Percentiles rank a stretch among this genome's conserved stretches.
Evolutionary conservation across 2,888 invertebrate species (phyloP).

Genomic region (Coelogynopora nodosa): DNA sequence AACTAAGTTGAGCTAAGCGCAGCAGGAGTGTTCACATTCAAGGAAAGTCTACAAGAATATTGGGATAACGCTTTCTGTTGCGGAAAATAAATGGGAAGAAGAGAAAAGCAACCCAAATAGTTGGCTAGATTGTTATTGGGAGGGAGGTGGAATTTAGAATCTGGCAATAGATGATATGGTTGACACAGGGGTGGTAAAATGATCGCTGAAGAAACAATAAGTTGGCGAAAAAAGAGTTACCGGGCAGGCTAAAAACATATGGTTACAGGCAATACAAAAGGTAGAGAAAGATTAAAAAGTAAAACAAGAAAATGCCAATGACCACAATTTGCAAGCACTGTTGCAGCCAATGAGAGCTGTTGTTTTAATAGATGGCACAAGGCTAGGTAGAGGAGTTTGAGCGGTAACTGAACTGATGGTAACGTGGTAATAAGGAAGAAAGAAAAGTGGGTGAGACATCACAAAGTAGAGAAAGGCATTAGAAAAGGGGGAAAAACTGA

Average conservation of each 20-base stretch:
- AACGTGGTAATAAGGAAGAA: background rate
- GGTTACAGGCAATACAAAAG: background rate
- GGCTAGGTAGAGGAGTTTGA: background rate
- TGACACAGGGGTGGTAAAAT: background rate
- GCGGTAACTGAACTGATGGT: background rate
- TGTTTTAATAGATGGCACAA: constrained; percentile 13
- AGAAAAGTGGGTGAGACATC: background rate
- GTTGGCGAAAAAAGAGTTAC: background rate
- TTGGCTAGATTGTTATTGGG: no score
- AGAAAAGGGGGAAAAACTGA: background rate
- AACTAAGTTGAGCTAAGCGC: background rate
- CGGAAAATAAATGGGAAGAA: no score
- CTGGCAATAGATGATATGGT: no score
- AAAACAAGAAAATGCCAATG: constrained; percentile 20
- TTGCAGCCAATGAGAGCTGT: background rate
- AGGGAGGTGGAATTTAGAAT: no score
- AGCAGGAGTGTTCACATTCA: background rate
- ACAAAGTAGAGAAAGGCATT: background rate
- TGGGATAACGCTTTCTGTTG: background rate
- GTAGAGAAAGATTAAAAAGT: background rate
- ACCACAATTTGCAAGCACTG: constrained; percentile 17
- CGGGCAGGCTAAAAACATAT: background rate
- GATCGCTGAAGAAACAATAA: constrained; percentile 5
- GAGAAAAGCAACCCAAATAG: background rate
- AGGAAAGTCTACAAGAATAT: background rate